These are phyloP conservation scores for Adrianichthys oophorus DNA, from an alignment of 2,797 vertebrate species.

Conservation along the genomic window DNA sequence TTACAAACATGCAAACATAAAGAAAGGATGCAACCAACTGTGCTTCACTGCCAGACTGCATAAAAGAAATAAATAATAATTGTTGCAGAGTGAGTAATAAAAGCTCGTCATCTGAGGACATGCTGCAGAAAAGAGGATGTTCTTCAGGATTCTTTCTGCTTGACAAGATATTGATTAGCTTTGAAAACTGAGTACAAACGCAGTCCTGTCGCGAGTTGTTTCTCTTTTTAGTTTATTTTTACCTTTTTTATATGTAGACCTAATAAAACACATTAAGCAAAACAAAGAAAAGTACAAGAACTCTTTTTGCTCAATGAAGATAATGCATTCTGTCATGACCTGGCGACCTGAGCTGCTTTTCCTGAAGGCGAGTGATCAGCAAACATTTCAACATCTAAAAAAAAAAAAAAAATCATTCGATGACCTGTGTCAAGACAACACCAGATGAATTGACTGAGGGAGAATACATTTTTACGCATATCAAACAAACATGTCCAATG, in stretches of 20 bases:
- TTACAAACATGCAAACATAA: conserved; percentile 24
- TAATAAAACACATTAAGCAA: too few relatives aligned
- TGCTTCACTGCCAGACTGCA: conserved; percentile 38
- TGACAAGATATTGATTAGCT: conserved; percentile 11
- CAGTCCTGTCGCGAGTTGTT: not conserved
- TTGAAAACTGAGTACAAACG: not conserved
- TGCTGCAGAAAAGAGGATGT: conserved; percentile 20
- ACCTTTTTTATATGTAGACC: not conserved
- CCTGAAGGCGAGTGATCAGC: too few relatives aligned
- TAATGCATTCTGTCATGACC: not conserved
- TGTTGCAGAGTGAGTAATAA: conserved; percentile 25
- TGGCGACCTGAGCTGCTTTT: too few relatives aligned
- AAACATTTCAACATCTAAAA: too few relatives aligned
- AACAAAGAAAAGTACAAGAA: not conserved
- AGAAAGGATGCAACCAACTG: conserved; percentile 38
- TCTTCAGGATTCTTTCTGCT: conserved; percentile 19
- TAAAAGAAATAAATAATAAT: conserved; percentile 51
- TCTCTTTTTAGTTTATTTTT: not conserved
- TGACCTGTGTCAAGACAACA: too few relatives aligned
- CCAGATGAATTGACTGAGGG: too few relatives aligned
- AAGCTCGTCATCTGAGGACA: conserved; percentile 57
- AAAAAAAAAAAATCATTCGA: too few relatives aligned
- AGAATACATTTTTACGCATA: too few relatives aligned
- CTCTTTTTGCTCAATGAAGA: not conserved
- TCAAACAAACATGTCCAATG: too few relatives aligned